These are phyloP conservation scores for Neoarius graeffei DNA, from an alignment of 2,113 vertebrate genomes.

Conservation along the genomic window DNA sequence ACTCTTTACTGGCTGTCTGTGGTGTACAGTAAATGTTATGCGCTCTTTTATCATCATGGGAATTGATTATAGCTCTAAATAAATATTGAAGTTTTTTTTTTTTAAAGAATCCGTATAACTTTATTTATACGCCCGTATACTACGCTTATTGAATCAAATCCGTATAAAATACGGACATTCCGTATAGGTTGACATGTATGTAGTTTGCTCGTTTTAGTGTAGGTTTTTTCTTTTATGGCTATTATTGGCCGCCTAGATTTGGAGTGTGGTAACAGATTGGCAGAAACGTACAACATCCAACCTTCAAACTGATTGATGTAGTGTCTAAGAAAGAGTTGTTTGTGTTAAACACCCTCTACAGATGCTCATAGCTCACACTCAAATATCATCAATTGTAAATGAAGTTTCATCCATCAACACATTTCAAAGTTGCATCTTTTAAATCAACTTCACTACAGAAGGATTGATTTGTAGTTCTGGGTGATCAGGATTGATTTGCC, in stretches of 20 bases:
- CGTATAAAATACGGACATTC: no score
- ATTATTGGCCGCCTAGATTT: neutral
- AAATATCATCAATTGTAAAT: neutral
- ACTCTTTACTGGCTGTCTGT: no score
- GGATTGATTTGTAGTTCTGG: neutral
- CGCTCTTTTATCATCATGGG: no score
- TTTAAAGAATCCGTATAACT: no score
- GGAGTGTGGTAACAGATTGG: neutral
- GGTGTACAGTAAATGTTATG: no score
- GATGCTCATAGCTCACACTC: neutral
- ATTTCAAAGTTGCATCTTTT: no score
- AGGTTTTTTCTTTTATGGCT: neutral
- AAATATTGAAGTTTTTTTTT: no score
- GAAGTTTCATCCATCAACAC: neutral
- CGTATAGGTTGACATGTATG: no score
- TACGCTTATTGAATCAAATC: no score
- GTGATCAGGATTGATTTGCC: neutral
- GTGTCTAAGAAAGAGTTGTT: neutral
- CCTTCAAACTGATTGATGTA: neutral
- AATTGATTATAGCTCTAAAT: no score
- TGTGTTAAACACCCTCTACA: neutral
- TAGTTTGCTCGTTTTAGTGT: neutral
- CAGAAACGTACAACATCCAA: neutral
- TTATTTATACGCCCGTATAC: no score
- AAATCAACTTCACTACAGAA: neutral